Conservation (phyloP, 1,140 invertebrate species). For the Pseudomyrmex dendroicus region DNA sequence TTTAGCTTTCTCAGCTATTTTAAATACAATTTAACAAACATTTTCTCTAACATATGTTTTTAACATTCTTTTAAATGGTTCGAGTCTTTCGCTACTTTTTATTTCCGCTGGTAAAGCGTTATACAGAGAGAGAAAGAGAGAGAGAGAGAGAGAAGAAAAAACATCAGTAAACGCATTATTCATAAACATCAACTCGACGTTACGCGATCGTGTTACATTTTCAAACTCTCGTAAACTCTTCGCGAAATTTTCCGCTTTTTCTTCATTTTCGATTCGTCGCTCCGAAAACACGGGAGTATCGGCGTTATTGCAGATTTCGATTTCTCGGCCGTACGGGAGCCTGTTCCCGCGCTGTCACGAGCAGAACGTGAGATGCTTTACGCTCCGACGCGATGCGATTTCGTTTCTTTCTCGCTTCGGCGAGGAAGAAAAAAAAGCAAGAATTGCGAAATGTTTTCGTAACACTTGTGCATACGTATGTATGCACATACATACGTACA, state of each 20-base stretch:
- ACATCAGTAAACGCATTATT: neutral
- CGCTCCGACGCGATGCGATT: slow-evolving; percentile 8
- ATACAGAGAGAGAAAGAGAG: too few species aligned
- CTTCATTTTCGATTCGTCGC: neutral
- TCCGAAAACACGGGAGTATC: neutral
- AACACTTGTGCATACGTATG: slow-evolving; percentile 5
- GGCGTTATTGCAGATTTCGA: slow-evolving; percentile 35
- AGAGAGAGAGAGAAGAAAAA: too few species aligned
- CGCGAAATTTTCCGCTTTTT: neutral
- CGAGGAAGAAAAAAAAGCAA: neutral
- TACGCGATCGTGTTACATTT: neutral
- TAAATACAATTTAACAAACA: too few species aligned
- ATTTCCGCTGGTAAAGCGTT: too few species aligned
- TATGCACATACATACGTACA: neutral
- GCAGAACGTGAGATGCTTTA: neutral
- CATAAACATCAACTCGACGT: neutral
- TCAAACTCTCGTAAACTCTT: neutral
- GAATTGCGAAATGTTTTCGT: slow-evolving; percentile 44
- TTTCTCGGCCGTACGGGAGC: slow-evolving; percentile 24
- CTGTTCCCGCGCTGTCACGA: neutral
- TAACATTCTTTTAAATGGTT: too few species aligned
- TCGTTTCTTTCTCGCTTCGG: neutral
- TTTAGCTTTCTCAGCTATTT: too few species aligned
- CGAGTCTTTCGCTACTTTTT: too few species aligned
- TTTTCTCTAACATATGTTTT: too few species aligned